Evolutionary conservation across 2,797 vertebrate species (phyloP), one percentile per base, ranked within the genome.

Genomic region (Danio albolineatus): DNA sequence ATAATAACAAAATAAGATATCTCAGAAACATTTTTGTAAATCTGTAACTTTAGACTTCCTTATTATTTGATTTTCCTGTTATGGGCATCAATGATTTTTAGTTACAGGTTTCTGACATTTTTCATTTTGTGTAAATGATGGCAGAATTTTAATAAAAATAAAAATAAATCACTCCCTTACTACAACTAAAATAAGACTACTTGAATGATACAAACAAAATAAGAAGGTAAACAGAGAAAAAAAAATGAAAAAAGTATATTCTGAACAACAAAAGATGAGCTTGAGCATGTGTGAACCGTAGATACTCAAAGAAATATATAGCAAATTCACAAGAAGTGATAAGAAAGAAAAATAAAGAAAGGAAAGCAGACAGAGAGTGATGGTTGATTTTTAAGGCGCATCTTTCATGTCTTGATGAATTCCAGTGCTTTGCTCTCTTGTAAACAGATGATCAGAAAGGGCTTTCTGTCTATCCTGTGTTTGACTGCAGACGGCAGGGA

Each of bases 381-480:
- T 76, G 51, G 73, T 64, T 65, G 28, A 28, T 87, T 85, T 86
- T 76, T 44, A 39, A 64, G 62, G 64, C 59, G 84, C 83, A 82
- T 83, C 8, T 81, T 86, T 88, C 4, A 82, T 86, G 87, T 89
- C 71, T 51, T 71, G 74, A 75, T 89, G 78, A 85, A 83, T 83
- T 88, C 86, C 79, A 85, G 78, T 82, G 86, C 76, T 87, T 89
- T 86, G 81, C 83, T 80, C 76, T 87, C 85, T 82, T 86, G 86
- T 90, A 86, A 81, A 86, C 87, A 85, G 79, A 82, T 69, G 78
- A 43, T 79, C 21, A 83, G 78, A 74, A 86, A 82, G 41, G 64
- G 46, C 51, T 81, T 74, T 59, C 57, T 69, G 67, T 83, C 82
- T 19, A 78, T 74, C 28, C n/a, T 43, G 82, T 46, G 65, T 74